Evolutionary conservation across 2,113 vertebrate genomes (phyloP), one percentile per base, ranked within the genome.

Genomic region (Menura novaehollandiae): DNA sequence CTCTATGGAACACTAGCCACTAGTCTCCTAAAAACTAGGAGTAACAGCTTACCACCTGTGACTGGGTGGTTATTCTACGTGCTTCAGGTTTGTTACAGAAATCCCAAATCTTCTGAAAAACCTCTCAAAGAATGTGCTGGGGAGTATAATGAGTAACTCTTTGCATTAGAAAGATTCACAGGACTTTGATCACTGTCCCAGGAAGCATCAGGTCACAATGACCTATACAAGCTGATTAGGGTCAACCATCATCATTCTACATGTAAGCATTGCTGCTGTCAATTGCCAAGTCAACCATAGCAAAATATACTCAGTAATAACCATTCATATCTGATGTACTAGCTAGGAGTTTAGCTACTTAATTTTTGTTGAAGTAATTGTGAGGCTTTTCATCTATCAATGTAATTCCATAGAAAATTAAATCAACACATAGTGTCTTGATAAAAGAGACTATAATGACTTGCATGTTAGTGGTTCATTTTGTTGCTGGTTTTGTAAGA

Each of bases 181-280:
- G 66, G 94, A 97, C 97, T 97, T 97, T 97, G 97, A 97, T 97
- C 97, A 93, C 51, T 93, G 91, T 96, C 89, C 94, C 80, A 37
- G 89, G 89, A 97, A 96, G 81, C 91, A 95, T 79, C 24, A 49
- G 97, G 97, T 97, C 96, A 97, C 90, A 81, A 81, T 82, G 91
- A 97, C 95, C 97, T 89, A 90, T 95, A 96, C 91, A 97, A 96
- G 89, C 80, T 92, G 92, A 96, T 95, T 95, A 95, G 82, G 56
- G 94, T 93, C 20, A 63, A 80, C 89, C 79, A 84, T 80, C 66
- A 81, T 86, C 75, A 93, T 59, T 76, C 56, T 68, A 69, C 10
- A 4, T 62, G 64, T 77, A 89, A 94, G 88, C 85, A 94, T 16
- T 60, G 88, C 47, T 91, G 93, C 32, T 96, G 56, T 91, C 30